phyloP scores from a whole-genome alignment of 2,797 vertebrate genomes.

The Anguilla marmorata region DNA sequence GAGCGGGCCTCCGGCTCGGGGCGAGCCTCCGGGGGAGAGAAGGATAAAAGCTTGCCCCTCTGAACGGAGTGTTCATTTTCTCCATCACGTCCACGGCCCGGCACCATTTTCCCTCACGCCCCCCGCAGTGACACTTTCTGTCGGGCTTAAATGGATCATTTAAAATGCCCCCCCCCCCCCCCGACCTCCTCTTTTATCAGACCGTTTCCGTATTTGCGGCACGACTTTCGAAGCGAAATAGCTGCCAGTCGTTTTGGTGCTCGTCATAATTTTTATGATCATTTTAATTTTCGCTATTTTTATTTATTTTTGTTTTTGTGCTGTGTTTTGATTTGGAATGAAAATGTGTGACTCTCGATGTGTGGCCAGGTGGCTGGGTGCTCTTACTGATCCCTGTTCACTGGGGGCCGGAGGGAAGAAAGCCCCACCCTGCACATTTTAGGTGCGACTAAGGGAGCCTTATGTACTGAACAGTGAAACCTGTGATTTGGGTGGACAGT shows the following conservation, averaged over 20 bases:
- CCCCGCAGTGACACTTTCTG: neutral
- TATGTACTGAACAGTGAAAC: neutral
- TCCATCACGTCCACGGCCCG: neutral
- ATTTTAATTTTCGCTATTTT: neutral
- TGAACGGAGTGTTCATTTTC: neutral
- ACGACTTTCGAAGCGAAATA: neutral
- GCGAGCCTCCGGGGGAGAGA: neutral
- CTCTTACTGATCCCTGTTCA: neutral
- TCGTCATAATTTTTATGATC: neutral
- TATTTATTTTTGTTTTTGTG: neutral
- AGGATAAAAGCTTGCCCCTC: neutral
- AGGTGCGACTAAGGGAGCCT: neutral
- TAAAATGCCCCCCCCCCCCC: neutral
- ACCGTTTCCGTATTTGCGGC: neutral
- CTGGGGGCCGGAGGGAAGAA: neutral
- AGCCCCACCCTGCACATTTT: neutral
- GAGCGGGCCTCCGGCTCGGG: neutral
- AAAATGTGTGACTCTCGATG: neutral
- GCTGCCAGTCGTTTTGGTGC: neutral
- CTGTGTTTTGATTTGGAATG: neutral
- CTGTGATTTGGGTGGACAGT: neutral
- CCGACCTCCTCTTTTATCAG: neutral
- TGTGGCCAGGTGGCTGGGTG: neutral
- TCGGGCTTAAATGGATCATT: conserved; percentile 1
- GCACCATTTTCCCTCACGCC: neutral